Conservation (phyloP, 2,888 invertebrate species). For the Tenthredo amoena region DNA sequence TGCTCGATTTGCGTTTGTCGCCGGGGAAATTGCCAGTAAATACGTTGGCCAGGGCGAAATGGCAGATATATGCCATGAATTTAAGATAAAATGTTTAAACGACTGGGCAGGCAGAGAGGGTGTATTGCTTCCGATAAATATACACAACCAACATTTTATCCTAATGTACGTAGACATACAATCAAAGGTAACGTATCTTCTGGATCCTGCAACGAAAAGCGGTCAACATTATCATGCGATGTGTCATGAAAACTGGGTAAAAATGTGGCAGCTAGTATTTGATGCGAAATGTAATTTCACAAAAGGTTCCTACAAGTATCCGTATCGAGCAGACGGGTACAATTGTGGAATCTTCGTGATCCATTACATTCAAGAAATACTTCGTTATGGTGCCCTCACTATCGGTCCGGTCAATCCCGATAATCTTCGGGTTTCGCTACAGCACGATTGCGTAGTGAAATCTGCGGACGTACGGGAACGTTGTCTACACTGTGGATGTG, state of each 20-base stretch:
- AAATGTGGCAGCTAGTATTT: slow-evolving; percentile 30
- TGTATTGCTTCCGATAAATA: slow-evolving; percentile 30
- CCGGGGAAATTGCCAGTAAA: slow-evolving; percentile 7
- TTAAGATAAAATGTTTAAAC: not conserved
- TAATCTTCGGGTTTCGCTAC: slow-evolving; percentile 28
- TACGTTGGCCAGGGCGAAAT: slow-evolving; percentile 15
- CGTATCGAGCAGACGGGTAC: slow-evolving; percentile 43
- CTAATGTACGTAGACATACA: slow-evolving; percentile 23
- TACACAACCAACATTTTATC: slow-evolving; percentile 21
- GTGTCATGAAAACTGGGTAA: not conserved
- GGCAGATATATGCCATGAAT: slow-evolving; percentile 18
- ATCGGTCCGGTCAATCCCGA: slow-evolving; percentile 29
- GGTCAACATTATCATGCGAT: not conserved
- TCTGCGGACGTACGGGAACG: slow-evolving; percentile 29
- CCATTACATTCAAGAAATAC: slow-evolving; percentile 49
- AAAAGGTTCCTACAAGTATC: slow-evolving; percentile 23
- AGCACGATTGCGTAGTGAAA: slow-evolving; percentile 24
- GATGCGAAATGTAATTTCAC: not conserved
- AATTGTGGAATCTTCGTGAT: slow-evolving; percentile 54
- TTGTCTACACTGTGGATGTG: slow-evolving; percentile 14
- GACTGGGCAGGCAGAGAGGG: slow-evolving; percentile 9
- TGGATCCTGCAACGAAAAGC: not conserved
- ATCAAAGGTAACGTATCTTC: not conserved
- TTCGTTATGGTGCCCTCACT: not conserved
- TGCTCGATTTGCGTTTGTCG: not conserved